Percentiles rank a stretch among this genome's conserved stretches.
phyloP scores from a whole-genome alignment of 1,140 invertebrate genomes.

The Meloidogyne chitwoodi region DNA sequence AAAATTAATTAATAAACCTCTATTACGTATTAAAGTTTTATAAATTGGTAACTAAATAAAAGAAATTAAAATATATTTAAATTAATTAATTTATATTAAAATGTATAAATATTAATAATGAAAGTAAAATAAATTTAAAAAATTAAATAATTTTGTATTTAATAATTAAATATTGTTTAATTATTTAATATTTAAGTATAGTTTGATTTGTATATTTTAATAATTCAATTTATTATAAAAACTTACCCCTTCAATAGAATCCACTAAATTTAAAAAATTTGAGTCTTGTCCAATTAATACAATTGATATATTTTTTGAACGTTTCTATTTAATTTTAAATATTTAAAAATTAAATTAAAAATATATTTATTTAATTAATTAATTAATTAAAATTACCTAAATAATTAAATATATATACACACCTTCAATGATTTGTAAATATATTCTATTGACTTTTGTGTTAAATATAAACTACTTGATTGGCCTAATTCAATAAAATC shows the following conservation, averaged over 20 bases:
- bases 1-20: constrained; percentile 29
- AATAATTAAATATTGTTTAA: too few species aligned
- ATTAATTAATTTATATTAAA: too few species aligned
- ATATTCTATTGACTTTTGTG: not conserved
- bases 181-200: too few species aligned
- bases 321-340: not conserved
- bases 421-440: not conserved
- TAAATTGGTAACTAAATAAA: not conserved
- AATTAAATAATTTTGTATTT: too few species aligned
- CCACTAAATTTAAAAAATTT: not conserved
- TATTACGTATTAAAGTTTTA: not conserved
- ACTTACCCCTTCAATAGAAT: not conserved
- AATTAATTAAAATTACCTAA: not conserved
- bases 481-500: not conserved
- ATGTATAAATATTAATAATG: too few species aligned
- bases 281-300: not conserved
- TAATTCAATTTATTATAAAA: too few species aligned
- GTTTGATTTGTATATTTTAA: too few species aligned
- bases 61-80: not conserved
- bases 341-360: not conserved
- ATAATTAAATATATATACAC: not conserved
- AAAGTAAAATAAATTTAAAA: too few species aligned
- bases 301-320: not conserved
- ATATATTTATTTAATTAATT: not conserved
- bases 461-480: not conserved